Percentiles rank a stretch among this genome's conserved stretches.
Conservation (phyloP, 1,140 invertebrate genomes). For the Pogonus chalceus region DNA sequence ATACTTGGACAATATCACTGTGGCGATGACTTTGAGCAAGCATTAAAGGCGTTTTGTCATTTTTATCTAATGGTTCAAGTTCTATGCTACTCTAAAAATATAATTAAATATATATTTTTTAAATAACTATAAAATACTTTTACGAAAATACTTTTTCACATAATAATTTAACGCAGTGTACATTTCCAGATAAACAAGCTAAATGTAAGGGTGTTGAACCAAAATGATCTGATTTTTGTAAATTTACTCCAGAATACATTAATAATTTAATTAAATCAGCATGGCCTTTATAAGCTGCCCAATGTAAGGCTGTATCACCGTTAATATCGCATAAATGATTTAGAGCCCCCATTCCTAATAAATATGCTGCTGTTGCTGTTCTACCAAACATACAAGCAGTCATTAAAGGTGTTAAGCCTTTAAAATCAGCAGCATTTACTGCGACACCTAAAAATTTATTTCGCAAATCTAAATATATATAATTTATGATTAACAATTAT, state of each 20-base stretch:
- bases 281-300: conserved; percentile 89
- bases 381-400: conserved; percentile 88
- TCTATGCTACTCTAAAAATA: conserved; percentile 64
- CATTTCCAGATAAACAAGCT: conserved; percentile 81
- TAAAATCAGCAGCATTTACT: conserved; percentile 82
- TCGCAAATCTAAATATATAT: conserved; percentile 21
- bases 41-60: conserved; percentile 82
- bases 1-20: conserved; percentile 66
- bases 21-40: conserved; percentile 79
- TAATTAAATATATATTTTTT: conserved; percentile 10
- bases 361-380: conserved; percentile 76
- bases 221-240: conserved; percentile 84
- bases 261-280: conserved; percentile 75
- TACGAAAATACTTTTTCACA: conserved; percentile 64
- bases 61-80: conserved; percentile 76
- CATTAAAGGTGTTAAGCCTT: conserved; percentile 82
- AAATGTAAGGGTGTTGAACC: conserved; percentile 87
- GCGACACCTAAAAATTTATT: conserved; percentile 53
- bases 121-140: conserved; percentile 4
- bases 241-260: conserved; percentile 81
- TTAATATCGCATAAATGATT: conserved; percentile 82
- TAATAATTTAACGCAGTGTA: conserved; percentile 66
- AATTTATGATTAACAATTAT: background rate
- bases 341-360: conserved; percentile 73
- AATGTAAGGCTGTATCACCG: conserved; percentile 84